phyloP scores from a whole-genome alignment of 1,140 invertebrate species.

The Plectrocnemia conspersa region DNA sequence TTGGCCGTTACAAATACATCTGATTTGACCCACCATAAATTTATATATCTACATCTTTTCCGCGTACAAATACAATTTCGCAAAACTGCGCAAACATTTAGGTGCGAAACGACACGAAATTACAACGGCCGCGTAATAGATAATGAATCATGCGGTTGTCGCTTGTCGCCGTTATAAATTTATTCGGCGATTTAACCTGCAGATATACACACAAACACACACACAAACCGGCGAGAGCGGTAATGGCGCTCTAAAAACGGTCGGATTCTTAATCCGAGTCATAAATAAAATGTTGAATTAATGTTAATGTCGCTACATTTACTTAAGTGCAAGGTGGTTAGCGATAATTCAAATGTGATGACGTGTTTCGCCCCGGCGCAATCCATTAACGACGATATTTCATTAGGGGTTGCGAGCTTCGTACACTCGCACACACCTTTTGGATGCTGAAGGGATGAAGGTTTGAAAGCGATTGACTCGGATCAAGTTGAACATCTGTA shows the following conservation, averaged over 20 bases:
- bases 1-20: too few relatives aligned
- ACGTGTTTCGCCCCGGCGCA: slow-evolving; percentile 28
- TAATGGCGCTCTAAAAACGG: slow-evolving; percentile 26
- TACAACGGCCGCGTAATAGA: too few relatives aligned
- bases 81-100: too few relatives aligned
- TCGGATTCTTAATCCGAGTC: slow-evolving; percentile 33
- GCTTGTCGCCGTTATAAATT: slow-evolving; percentile 16
- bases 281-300: slow-evolving; percentile 36
- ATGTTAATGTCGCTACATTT: slow-evolving; percentile 37
- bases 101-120: too few relatives aligned
- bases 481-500: too few relatives aligned
- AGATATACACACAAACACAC: slow-evolving; percentile 26
- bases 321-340: slow-evolving; percentile 36
- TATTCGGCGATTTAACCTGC: slow-evolving; percentile 28
- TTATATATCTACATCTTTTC: too few relatives aligned
- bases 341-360: slow-evolving; percentile 36
- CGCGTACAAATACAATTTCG: too few relatives aligned
- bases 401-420: slow-evolving; percentile 29
- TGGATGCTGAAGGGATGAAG: too few relatives aligned
- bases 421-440: too few relatives aligned
- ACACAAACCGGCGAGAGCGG: too few relatives aligned
- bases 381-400: slow-evolving; percentile 33
- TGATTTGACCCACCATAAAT: too few relatives aligned
- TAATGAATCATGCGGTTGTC: slow-evolving; percentile 11
- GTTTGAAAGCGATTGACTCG: too few relatives aligned